Evolutionary conservation across 2,888 invertebrate species (phyloP), one percentile per base, ranked within the genome.

Genomic region (Aphidoletes aphidimyza): DNA sequence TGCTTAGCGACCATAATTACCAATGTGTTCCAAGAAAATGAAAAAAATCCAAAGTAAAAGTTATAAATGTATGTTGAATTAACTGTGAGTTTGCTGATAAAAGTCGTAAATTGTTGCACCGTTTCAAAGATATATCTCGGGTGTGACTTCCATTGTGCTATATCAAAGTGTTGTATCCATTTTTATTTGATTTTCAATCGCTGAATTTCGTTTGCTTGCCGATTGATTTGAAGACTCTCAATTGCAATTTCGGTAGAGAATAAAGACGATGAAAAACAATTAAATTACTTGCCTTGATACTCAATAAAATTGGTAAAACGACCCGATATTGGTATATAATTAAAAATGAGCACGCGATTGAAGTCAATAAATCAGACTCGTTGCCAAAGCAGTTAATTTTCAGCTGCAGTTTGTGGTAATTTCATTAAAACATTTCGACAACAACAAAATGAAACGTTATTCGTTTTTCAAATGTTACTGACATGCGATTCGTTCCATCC

Each of bases 341-440:
- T 69, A 30, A 69, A 69, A 69, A 30, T 30, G 30, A 30, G 34
- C 69, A 69, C 69, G 69, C 69, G 30, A 69, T 69, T 69, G 0
- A 30, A 69, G 30, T 69, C 69, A 69, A 30, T 69, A 69, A 69
- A 69, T 69, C 34, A 69, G 11, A 69, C 69, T 14, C 14, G 14
- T 30, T 69, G n/a, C 30, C 69, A 9, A 30, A 3, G 14, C 30
- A 69, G 69, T 69, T 69, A 69, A 69, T 69, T 69, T 69, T 14
- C 69, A 69, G 69, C 69, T 69, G 69, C 69, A 69, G 54, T 54
- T 54, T 54, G 22, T 54, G 26, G 69, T 69, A 69, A 69, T 69
- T 69, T 69, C 30, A 69, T 69, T 69, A 69, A 30, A 9, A 69
- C 14, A 14, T 69, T 69, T 54, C 47, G 22, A 54, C 69, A 14